Conservation (phyloP, 2,888 invertebrate genomes). For the Hecatera dysodea region DNA sequence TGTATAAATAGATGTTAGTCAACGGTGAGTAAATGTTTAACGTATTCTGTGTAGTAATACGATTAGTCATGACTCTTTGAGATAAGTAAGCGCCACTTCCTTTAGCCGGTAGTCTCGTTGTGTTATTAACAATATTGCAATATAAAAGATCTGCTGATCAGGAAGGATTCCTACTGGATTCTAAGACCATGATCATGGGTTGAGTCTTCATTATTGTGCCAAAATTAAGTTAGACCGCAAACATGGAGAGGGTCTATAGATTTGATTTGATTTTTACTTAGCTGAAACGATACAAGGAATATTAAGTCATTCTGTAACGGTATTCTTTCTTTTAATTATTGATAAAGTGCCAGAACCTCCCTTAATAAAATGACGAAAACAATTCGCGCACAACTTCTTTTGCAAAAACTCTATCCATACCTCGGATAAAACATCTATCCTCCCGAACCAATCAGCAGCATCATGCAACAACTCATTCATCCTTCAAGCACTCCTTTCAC, state of each 20-base stretch:
- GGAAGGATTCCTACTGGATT: no score
- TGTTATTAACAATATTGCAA: not conserved
- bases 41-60: constrained; percentile 6
- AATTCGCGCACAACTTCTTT: not conserved
- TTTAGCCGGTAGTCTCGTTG: not conserved
- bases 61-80: constrained; percentile 24
- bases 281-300: not conserved
- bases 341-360: not conserved
- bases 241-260: rapidly evolving
- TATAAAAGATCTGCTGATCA: no score
- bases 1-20: constrained; percentile 49
- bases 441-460: constrained; percentile 10
- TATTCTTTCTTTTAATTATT: not conserved
- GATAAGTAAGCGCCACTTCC: constrained; percentile 4
- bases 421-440: not conserved
- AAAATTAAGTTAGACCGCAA: rapidly evolving
- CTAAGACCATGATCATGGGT: no score
- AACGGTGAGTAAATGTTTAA: constrained; percentile 26
- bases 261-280: not conserved
- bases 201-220: no score
- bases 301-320: not conserved
- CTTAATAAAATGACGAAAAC: no score
- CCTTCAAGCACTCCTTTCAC: constrained; percentile 59
- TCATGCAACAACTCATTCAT: constrained; percentile 44
- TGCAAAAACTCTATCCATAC: not conserved